These are phyloP conservation scores for Onychomys torridus DNA, from an alignment of 2,797 vertebrate species.

Conservation along the genomic window DNA sequence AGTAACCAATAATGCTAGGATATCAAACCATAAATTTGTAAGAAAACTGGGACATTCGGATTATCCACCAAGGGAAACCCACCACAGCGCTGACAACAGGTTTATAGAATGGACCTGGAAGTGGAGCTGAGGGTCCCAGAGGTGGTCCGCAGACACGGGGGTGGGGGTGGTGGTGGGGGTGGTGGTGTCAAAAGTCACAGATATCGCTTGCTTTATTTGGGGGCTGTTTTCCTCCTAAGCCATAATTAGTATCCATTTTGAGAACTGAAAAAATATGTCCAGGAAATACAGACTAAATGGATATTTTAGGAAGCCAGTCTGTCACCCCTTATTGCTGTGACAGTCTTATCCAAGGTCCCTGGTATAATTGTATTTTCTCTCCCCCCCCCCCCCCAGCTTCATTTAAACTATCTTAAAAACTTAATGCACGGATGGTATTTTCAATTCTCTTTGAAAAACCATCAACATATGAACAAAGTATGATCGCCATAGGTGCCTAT, in stretches of 20 bases:
- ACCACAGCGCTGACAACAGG: neutral
- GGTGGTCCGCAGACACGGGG: neutral
- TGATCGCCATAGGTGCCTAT: neutral
- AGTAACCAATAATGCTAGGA: neutral
- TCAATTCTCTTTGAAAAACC: conserved; percentile 46
- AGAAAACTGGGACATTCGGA: conserved; percentile 9
- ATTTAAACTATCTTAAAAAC: conserved; percentile 33
- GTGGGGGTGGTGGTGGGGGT: no score
- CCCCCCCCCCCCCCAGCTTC: neutral
- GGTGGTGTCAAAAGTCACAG: conserved; percentile 42
- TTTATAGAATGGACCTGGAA: neutral
- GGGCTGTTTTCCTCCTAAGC: neutral
- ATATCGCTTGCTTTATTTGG: neutral
- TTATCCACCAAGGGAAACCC: neutral
- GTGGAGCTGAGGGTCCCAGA: neutral
- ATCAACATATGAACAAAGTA: conserved; percentile 26
- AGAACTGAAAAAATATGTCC: conserved; percentile 26
- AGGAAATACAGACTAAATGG: conserved; percentile 44
- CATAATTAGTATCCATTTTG: conserved; percentile 32
- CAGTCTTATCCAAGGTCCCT: neutral
- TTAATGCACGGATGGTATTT: neutral
- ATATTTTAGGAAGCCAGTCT: conserved; percentile 53
- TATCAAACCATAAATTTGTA: conserved; percentile 42
- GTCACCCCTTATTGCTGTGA: neutral
- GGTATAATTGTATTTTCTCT: neutral